Evolutionary conservation across 2,113 vertebrate species (phyloP).

Genomic region (Mormyrus lacerda): DNA sequence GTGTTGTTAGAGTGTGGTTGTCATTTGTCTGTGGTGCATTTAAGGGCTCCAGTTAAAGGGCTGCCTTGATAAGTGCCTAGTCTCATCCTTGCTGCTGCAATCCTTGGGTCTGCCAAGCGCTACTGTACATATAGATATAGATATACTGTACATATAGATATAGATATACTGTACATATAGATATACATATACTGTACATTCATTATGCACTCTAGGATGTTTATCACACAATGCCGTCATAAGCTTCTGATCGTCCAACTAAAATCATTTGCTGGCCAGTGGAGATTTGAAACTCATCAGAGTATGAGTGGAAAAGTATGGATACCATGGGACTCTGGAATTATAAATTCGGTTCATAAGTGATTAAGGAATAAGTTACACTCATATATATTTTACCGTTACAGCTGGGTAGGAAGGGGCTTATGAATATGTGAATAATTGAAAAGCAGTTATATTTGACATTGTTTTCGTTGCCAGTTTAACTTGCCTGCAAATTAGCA

Average conservation of each 20-base stretch:
- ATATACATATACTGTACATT: not conserved
- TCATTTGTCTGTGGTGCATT: not conserved
- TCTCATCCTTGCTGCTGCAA: not conserved
- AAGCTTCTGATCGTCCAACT: not conserved
- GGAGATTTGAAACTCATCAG: not conserved
- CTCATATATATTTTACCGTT: not conserved
- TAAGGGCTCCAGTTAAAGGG: not conserved
- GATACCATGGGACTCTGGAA: not conserved
- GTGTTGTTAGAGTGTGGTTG: not conserved
- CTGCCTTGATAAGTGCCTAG: not conserved
- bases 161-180: not conserved
- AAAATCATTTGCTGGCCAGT: not conserved
- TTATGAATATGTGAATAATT: not conserved
- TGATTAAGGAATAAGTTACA: constrained; percentile 3
- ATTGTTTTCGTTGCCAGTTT: not conserved
- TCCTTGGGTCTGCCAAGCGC: not conserved
- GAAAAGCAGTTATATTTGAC: not conserved
- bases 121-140: not conserved
- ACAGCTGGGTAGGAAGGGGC: not conserved
- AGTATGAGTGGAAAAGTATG: not conserved
- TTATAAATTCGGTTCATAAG: not conserved
- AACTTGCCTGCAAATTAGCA: not conserved
- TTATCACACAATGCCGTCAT: not conserved
- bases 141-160: not conserved
- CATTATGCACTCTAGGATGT: not conserved